Evolutionary conservation across 1,140 invertebrate genomes (phyloP).

Genomic region (Ceratina japonica): DNA sequence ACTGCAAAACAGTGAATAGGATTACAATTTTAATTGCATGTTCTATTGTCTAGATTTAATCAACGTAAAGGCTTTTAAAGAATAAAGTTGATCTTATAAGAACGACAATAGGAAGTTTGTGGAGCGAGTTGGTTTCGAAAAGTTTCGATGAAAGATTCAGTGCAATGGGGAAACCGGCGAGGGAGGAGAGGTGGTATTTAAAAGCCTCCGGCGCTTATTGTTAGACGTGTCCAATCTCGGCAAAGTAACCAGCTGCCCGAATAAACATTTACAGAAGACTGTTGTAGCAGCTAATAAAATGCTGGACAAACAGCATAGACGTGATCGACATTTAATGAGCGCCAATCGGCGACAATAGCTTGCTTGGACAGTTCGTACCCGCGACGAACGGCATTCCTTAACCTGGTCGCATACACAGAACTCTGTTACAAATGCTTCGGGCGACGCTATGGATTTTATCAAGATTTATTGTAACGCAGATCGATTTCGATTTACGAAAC

Average conservation of each 20-base stretch:
- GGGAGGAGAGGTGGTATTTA: too few species aligned
- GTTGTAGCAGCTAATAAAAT: conserved; percentile 52
- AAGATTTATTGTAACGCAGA: too few species aligned
- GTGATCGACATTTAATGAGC: conserved; percentile 50
- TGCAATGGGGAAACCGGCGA: not conserved
- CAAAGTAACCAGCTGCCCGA: conserved; percentile 20
- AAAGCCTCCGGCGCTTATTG: too few species aligned
- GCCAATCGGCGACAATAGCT: conserved; percentile 16
- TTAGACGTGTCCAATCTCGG: conserved; percentile 18
- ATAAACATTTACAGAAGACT: conserved; percentile 21
- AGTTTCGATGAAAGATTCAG: not conserved
- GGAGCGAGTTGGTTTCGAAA: not conserved
- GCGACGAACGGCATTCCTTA: conserved; percentile 23
- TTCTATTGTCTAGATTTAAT: too few species aligned
- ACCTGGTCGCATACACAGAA: not conserved
- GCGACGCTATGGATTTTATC: not conserved
- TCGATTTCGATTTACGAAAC: too few species aligned
- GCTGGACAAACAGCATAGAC: conserved; percentile 41
- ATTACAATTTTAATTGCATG: too few species aligned
- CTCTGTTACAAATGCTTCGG: not conserved
- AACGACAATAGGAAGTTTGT: not conserved
- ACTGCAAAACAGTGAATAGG: too few species aligned
- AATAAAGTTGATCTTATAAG: too few species aligned
- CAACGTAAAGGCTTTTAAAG: too few species aligned
- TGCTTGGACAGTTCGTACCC: conserved; percentile 4